Conservation (phyloP, 2,113 vertebrate genomes). For the Setophaga coronata region DNA sequence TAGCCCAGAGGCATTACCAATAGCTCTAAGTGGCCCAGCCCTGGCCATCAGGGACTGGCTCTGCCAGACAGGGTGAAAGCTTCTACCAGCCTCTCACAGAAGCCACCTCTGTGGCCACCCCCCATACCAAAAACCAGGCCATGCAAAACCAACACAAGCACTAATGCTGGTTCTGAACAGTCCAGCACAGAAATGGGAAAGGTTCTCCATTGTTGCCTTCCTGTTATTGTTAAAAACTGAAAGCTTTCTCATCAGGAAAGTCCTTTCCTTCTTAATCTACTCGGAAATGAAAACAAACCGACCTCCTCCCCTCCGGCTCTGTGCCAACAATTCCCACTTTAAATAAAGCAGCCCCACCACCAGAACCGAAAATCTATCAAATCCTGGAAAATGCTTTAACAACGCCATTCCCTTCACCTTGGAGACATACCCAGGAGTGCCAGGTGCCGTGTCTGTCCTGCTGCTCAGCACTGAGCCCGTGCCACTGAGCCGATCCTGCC, state of each 20-base stretch:
- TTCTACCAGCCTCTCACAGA: background rate
- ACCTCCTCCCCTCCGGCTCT: background rate
- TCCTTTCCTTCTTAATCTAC: background rate
- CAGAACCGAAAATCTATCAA: background rate
- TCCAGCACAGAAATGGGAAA: background rate
- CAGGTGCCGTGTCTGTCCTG: background rate
- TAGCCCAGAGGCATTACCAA: background rate
- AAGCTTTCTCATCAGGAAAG: slow-evolving; percentile 19
- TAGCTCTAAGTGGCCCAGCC: background rate
- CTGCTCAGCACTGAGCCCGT: background rate
- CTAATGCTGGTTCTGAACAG: background rate
- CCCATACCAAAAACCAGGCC: fast-evolving
- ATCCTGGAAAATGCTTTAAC: background rate
- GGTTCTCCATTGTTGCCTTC: slow-evolving; percentile 40
- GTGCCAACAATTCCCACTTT: background rate
- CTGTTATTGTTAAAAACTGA: slow-evolving; percentile 64
- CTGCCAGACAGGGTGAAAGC: background rate
- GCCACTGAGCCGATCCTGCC: slow-evolving; percentile 58
- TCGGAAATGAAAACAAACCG: slow-evolving; percentile 15
- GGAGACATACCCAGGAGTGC: slow-evolving; percentile 49
- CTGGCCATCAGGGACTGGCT: background rate
- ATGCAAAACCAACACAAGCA: background rate
- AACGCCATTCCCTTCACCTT: background rate
- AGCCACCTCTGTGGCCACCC: background rate
- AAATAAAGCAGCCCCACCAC: background rate